A percentile compares a stretch with the other conserved stretches of the same genome.
These are phyloP conservation scores for Vicugna pacos DNA, from an alignment of 2,113 vertebrate genomes.

Conservation along the genomic window DNA sequence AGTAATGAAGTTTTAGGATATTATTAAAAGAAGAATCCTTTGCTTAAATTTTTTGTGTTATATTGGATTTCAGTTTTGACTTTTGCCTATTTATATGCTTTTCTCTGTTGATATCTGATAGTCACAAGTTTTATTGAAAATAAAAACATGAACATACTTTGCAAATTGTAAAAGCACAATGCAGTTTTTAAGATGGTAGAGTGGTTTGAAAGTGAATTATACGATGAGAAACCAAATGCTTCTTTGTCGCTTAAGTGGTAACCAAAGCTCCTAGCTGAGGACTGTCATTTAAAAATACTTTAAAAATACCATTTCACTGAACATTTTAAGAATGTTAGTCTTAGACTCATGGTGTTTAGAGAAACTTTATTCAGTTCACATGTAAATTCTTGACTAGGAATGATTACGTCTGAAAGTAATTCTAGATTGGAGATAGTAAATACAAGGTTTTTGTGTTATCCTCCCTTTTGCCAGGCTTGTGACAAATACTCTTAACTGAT, in stretches of 20 bases:
- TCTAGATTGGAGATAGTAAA: not conserved
- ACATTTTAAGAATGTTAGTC: not conserved
- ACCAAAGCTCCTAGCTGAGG: not conserved
- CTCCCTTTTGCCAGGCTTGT: not conserved
- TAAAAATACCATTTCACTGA: not conserved
- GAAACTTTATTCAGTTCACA: not conserved
- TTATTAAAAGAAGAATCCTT: slow-evolving; percentile 2
- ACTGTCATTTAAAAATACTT: not conserved
- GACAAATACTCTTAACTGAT: not conserved
- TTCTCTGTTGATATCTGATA: not conserved
- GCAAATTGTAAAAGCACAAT: not conserved
- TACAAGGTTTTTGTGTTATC: not conserved
- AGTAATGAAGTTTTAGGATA: slow-evolving; percentile 2
- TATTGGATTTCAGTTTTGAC: not conserved
- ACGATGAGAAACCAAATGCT: not conserved
- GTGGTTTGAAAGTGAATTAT: not conserved
- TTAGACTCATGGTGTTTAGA: not conserved
- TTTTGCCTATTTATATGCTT: not conserved
- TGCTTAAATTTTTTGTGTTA: not conserved
- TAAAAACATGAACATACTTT: not conserved
- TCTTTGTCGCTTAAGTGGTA: not conserved
- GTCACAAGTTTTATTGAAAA: not conserved
- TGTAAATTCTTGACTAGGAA: not conserved
- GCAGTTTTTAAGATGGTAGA: slow-evolving; percentile 8
- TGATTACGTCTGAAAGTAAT: slow-evolving; percentile 8